A percentile compares a stretch with the other conserved stretches of the same genome.
Conservation (phyloP, 2,113 vertebrate genomes). For the Apteryx mantelli region DNA sequence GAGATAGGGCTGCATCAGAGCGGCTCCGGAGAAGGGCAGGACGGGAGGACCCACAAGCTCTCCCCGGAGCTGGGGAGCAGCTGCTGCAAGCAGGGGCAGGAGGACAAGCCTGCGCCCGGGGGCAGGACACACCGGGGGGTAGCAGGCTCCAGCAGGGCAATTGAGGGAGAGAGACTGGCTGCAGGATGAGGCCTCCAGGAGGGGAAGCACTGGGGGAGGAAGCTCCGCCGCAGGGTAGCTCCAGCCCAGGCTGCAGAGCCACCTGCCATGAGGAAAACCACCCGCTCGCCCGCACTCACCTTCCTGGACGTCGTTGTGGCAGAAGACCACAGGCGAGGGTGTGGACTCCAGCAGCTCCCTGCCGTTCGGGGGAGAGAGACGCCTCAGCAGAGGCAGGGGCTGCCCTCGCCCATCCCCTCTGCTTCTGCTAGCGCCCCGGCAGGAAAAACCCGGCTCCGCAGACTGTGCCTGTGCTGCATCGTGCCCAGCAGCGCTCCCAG, state of each 20-base stretch:
- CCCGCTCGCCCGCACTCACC: slow-evolving; percentile 73
- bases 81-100: not conserved
- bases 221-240: not conserved
- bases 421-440: not conserved
- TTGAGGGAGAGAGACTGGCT: too few species aligned
- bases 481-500: too few species aligned
- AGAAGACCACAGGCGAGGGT: slow-evolving; percentile 92
- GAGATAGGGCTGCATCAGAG: not conserved
- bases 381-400: not conserved
- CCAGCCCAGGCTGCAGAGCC: not conserved
- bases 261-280: not conserved
- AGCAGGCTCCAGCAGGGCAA: too few species aligned
- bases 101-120: not conserved
- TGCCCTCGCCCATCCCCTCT: not conserved
- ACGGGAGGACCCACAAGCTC: not conserved
- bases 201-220: not conserved
- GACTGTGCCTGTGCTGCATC: not conserved
- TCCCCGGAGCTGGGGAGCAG: not conserved
- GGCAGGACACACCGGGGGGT: not conserved
- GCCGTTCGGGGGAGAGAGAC: not conserved
- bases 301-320: slow-evolving; percentile 96
- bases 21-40: too few species aligned
- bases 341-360: slow-evolving; percentile 85
- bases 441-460: not conserved
- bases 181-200: too few species aligned